Evolutionary conservation across 1,140 invertebrate genomes (phyloP).

Genomic region (Zaprionus kolodkinae): DNA sequence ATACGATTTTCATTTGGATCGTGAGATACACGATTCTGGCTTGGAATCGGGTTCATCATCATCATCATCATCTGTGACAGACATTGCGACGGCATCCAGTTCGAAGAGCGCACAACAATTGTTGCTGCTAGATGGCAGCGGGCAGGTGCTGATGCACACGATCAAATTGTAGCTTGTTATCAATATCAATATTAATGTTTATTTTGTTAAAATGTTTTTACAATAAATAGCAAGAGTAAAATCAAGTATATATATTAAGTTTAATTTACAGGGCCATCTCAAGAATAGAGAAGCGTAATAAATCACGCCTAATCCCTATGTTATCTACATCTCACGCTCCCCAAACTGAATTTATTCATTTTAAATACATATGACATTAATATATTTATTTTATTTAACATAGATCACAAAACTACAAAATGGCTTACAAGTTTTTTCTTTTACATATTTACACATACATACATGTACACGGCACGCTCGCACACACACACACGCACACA

Average conservation of each 20-base stretch:
- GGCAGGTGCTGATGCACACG: slow-evolving; percentile 58
- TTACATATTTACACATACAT: slow-evolving; percentile 22
- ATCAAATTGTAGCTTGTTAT: slow-evolving; percentile 58
- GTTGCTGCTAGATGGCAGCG: slow-evolving; percentile 42
- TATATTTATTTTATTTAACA: slow-evolving; percentile 31
- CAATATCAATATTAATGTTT: slow-evolving; percentile 30
- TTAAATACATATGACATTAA: not conserved
- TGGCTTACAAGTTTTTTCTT: slow-evolving; percentile 29
- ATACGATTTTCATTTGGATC: slow-evolving; percentile 76
- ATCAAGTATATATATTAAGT: slow-evolving; percentile 16
- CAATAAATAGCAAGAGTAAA: slow-evolving; percentile 20
- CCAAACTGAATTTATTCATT: too few species aligned
- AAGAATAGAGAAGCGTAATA: too few species aligned
- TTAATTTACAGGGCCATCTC: too few species aligned
- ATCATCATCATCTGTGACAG: slow-evolving; percentile 27
- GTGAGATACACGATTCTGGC: slow-evolving; percentile 30
- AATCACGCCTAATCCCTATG: too few species aligned
- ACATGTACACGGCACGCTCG: not conserved
- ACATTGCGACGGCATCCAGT: slow-evolving; percentile 57
- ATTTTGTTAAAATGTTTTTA: slow-evolving; percentile 36
- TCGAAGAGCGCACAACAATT: slow-evolving; percentile 52
- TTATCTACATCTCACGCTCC: too few species aligned
- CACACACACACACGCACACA: slow-evolving; percentile 45
- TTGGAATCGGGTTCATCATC: too few species aligned
- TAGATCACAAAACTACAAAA: slow-evolving; percentile 46